Base-by-base conservation (phyloP, 2,797 vertebrate genomes). In the Emys orbicularis region DNA sequence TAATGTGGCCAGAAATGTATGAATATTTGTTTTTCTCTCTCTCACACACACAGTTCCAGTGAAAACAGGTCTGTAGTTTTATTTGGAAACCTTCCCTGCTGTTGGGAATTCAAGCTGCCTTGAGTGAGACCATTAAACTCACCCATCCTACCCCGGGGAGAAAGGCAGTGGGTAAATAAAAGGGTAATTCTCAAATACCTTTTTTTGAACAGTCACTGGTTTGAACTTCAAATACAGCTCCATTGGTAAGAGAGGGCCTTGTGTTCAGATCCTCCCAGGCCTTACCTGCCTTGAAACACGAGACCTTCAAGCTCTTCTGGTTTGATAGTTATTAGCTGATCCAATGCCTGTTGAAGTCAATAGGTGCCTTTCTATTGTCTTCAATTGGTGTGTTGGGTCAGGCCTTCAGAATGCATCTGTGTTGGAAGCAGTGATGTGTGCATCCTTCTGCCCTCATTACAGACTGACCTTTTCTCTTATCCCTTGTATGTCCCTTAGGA, bases 401-500 rank as follows among this genome's bases (percentile, higher is more conserved):
- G 61, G 61, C 53, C 41, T 15, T 81, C 68, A 72, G 13, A 52
- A 49, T 77, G 21, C 41, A 3, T 54, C 89, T 88, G 25, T 77
- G 18, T 59, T 34, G 52, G 31, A 49, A 85, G 15, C 29, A n/a
- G 49, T 82, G 79, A 86, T 87, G 83, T 83, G 81, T 77, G 57
- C 50, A 29, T n/a, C 44, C 77, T 87, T 34, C 16, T 81, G 59
- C 82, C 56, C 18, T 12, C 90, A 57, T 79, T 61, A 25, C 23
- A 53, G n/a, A 54, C 83, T 89, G 59, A 81, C 25, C 31, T 92
- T 74, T 94, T 93, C n/a, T 80, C 5, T 54, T 74, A 15, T 31
- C 94, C 34, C 88, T 94, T 44, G 96, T 91, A 6, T 0, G 0
- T 93, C 61, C 53, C 95, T 84, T 83, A 99, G 98, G 98, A 99